These are phyloP conservation scores for Paramormyrops kingsleyae DNA, from an alignment of 2,113 vertebrate species.

Conservation along the genomic window DNA sequence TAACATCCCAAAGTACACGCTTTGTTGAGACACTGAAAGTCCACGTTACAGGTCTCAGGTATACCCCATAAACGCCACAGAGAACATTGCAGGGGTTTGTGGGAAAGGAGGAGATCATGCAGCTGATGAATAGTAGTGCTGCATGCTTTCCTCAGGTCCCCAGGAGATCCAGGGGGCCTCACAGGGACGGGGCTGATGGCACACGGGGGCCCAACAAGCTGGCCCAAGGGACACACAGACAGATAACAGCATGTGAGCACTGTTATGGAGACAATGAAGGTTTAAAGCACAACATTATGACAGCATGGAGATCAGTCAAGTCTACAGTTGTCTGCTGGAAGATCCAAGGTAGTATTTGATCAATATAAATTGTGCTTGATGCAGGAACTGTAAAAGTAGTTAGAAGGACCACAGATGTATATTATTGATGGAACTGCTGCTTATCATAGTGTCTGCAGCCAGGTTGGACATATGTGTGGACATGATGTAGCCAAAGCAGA, in stretches of 20 bases:
- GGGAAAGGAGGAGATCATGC: slow-evolving; percentile 39
- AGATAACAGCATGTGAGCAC: neutral
- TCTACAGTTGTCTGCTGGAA: neutral
- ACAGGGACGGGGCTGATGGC: neutral
- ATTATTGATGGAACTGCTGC: neutral
- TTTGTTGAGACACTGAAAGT: slow-evolving; percentile 71
- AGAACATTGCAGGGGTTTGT: slow-evolving; percentile 59
- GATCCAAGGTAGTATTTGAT: neutral
- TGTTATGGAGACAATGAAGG: neutral
- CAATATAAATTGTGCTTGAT: neutral
- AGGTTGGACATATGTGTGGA: neutral
- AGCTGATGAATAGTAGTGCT: neutral
- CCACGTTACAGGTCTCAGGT: slow-evolving; percentile 74
- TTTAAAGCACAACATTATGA: neutral
- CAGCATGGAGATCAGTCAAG: neutral
- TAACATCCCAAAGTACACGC: slow-evolving; percentile 36
- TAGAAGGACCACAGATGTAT: neutral
- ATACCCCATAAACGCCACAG: slow-evolving; percentile 66
- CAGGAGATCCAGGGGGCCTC: neutral
- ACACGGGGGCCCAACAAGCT: neutral
- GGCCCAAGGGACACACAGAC: neutral
- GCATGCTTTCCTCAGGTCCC: neutral
- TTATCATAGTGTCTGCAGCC: neutral
- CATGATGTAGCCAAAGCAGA: neutral
- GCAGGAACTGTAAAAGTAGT: neutral